phyloP scores from a whole-genome alignment of 2,113 vertebrate genomes.

The Mastomys natalensis region DNA sequence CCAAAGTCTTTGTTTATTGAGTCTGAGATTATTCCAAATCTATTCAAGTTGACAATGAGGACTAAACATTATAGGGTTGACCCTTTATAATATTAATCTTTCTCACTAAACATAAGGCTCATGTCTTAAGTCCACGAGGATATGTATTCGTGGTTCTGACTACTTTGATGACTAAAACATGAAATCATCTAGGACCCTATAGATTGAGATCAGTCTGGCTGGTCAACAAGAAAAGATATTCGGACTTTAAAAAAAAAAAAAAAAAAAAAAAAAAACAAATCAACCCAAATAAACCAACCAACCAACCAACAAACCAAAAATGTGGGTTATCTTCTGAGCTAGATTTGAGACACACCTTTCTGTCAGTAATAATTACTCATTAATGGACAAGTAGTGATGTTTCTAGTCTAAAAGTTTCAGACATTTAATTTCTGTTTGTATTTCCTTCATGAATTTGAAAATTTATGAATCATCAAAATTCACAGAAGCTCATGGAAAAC shows the following conservation, averaged over 20 bases:
- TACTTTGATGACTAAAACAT: not conserved
- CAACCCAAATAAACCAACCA: too few species aligned
- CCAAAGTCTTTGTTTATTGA: not conserved
- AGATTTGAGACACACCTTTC: not conserved
- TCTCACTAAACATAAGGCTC: not conserved
- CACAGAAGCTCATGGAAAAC: slow-evolving; percentile 18
- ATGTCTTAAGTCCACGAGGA: not conserved
- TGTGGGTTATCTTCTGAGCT: not conserved
- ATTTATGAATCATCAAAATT: slow-evolving; percentile 42
- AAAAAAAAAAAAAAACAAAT: too few species aligned
- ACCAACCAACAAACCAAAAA: not conserved
- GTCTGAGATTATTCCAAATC: not conserved
- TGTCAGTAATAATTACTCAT: not conserved
- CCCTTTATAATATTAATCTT: not conserved
- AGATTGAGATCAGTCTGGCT: not conserved
- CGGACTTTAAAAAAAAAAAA: not conserved
- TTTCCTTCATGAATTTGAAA: not conserved
- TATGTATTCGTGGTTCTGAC: not conserved
- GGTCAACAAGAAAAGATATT: not conserved
- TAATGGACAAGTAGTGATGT: not conserved
- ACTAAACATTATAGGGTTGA: not conserved
- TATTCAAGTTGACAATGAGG: not conserved
- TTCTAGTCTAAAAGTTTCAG: not conserved
- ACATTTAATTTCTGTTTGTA: slow-evolving; percentile 12
- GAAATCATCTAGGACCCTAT: not conserved